phyloP scores from a whole-genome alignment of 2,113 vertebrate genomes.

The Epinephelus fuscoguttatus region DNA sequence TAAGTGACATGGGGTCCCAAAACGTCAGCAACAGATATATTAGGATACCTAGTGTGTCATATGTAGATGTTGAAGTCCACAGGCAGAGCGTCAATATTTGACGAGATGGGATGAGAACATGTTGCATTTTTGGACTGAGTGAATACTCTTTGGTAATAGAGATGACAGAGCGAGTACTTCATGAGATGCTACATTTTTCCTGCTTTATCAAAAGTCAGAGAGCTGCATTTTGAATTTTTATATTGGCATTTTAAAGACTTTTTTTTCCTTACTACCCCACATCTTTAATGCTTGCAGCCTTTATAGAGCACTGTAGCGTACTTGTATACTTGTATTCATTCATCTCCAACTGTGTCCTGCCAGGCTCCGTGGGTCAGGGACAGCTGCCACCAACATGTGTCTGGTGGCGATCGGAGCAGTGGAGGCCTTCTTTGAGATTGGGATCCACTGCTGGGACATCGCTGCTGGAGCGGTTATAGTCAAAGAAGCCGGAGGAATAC shows the following conservation, averaged over 20 bases:
- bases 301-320: neutral
- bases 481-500: slow-evolving; percentile 89
- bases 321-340: neutral
- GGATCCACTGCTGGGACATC: slow-evolving; percentile 96
- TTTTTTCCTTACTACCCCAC: neutral
- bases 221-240: too few species aligned
- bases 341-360: neutral
- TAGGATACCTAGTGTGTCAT: too few species aligned
- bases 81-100: too few species aligned
- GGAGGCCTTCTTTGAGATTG: slow-evolving; percentile 94
- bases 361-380: slow-evolving; percentile 91
- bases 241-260: neutral
- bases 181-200: too few species aligned
- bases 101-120: too few species aligned
- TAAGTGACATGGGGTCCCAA: too few species aligned
- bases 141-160: too few species aligned
- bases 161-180: too few species aligned
- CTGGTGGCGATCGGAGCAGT: slow-evolving; percentile 90
- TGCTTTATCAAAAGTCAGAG: too few species aligned
- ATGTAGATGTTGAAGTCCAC: too few species aligned
- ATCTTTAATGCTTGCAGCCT: neutral
- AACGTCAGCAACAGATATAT: too few species aligned
- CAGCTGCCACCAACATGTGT: slow-evolving; percentile 95
- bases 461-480: slow-evolving; percentile 91
- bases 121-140: too few species aligned